Evolutionary conservation across 2,113 vertebrate genomes (phyloP), one percentile per base, ranked within the genome.

Genomic region (Casuarius casuarius): DNA sequence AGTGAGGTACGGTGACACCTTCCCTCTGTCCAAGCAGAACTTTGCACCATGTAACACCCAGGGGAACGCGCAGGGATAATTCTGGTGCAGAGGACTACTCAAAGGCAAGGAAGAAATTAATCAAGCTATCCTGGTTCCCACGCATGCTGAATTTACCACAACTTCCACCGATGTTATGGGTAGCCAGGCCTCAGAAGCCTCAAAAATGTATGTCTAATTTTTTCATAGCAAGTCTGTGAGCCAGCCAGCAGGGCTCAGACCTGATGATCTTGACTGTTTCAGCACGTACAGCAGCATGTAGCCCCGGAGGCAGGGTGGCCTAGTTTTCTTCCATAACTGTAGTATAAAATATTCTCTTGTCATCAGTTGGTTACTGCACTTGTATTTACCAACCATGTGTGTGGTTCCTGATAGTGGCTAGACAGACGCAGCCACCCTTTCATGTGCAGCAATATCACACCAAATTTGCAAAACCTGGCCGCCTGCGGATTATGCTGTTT

Each of bases 181-280:
- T 66, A 91, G 22, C 81, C 87, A 95, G 91, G 71, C 84, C 91
- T 91, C 87, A 87, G 78, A 95, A 95, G 52, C 95, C 93, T 96
- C 95, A 96, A 95, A 94, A 95, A 95, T 93, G 71, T 83, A 22
- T 42, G 35, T 52, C 48, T 76, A 4, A 25, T 61, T 87, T 94
- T 93, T 87, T 95, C 62, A 38, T 14, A 82, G 33, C 58, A 66
- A 63, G 40, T 42, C 29, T 63, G 73, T 82, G 84, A 73, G 29
- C 63, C 81, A 67, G 26, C 31, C 65, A 92, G n/a, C 46, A 87
- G 29, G 28, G 52, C 84, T 89, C 77, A 92, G 65, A 73, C 66
- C 38, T 73, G 38, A 80, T 65, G 26, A 19, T 82, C 86, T 91
- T 73, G 86, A 84, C 81, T 79, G 74, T 73, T 91, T 75, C 62